Evolutionary conservation across 2,113 vertebrate species (phyloP), one percentile per base, ranked within the genome.

Genomic region (Chloropsis hardwickii): DNA sequence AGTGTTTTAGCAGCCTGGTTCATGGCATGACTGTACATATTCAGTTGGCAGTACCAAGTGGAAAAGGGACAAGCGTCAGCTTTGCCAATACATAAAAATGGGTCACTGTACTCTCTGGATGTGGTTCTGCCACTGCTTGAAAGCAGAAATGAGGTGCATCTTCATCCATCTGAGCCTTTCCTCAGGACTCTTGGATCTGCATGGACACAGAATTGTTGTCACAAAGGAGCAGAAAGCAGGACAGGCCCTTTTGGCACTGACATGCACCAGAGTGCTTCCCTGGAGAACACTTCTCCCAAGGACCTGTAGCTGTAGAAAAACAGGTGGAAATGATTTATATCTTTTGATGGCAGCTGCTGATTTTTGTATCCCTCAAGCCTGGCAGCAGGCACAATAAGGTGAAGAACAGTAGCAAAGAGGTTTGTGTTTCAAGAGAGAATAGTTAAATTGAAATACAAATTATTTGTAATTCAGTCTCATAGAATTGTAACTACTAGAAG

Each of bases 11-110:
- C 39, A 84, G 47, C 51, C 29, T 71, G 33, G 42, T 71, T 90
- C 48, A 19, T 84, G 60, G 11, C 12, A 10, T 10, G 7, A 20
- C 54, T 47, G 8, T 65, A 25, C 7, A 5, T 33, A 17, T 5
- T 35, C 0, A 5, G 2, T 11, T 56, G 48, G 33, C 40, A 77
- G 14, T n/a, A n/a, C 37, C 6, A 20, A 48, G 3, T 16, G 47
- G 28, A 48, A 70, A 57, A 66, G 23, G 21, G 10, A 20, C 37
- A 54, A 72, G 8, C 22, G 25, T 53, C 23, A 37, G 14, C 13
- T 69, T 89, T 70, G 47, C 35, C 8, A 53, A 5, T 27, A 57
- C 62, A 81, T 60, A 58, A 71, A 64, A 62, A 24, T 17, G 6
- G 39, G 9, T 54, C 35, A 14, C 29, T 81, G 4, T 37, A 4